These are phyloP conservation scores for Euplexia lucipara DNA, from an alignment of 2,888 invertebrate genomes.

Conservation along the genomic window DNA sequence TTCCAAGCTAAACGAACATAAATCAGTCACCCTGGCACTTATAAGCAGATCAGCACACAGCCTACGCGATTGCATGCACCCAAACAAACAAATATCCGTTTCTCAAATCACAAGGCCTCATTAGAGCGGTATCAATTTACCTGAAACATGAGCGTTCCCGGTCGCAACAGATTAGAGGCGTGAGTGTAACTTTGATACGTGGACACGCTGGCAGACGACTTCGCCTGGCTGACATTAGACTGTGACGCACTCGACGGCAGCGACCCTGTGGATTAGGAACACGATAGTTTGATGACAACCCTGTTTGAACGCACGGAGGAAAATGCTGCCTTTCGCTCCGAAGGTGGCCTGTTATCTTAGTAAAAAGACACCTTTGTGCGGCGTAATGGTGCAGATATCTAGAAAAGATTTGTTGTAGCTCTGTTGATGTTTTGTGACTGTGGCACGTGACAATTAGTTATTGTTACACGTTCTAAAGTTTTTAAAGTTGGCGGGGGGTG, in stretches of 20 bases:
- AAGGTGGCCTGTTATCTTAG: constrained; percentile 26
- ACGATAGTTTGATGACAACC: constrained; percentile 65
- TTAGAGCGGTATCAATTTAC: constrained; percentile 66
- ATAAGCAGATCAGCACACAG: constrained; percentile 3
- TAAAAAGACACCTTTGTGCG: constrained; percentile 37
- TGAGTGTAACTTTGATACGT: constrained; percentile 78
- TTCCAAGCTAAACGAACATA: constrained; percentile 19
- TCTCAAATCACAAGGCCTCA: constrained; percentile 29
- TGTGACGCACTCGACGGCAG: constrained; percentile 72
- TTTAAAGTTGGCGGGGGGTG: no score
- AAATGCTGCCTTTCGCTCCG: constrained; percentile 21
- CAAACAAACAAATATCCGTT: constrained; percentile 29
- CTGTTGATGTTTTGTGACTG: neutral
- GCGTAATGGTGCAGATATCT: constrained; percentile 18
- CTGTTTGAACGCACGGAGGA: constrained; percentile 22
- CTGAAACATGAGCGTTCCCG: constrained; percentile 82
- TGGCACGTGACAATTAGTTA: no score
- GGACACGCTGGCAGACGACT: constrained; percentile 76
- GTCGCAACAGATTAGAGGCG: constrained; percentile 76
- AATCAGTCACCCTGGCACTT: constrained; percentile 31
- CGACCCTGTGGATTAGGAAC: constrained; percentile 63
- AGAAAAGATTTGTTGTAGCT: neutral
- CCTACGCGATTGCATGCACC: neutral
- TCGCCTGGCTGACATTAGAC: constrained; percentile 81
- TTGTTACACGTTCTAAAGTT: neutral